phyloP scores from a whole-genome alignment of 2,113 vertebrate genomes.

The Eidolon helvum region DNA sequence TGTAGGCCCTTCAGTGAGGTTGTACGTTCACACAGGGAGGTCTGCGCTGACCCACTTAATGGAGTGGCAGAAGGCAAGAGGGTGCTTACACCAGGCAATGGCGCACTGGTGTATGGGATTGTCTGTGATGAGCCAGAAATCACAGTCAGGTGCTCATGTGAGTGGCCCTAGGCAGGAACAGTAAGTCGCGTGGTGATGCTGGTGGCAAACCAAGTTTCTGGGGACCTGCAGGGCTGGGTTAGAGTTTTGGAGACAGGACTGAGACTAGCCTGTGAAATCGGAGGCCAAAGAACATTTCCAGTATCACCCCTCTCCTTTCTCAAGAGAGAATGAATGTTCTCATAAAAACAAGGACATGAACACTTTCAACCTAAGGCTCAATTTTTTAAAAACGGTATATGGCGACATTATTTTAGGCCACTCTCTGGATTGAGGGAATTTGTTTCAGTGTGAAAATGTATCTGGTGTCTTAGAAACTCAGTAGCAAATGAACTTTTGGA shows the following conservation, averaged over 20 bases:
- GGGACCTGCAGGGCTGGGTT: fast-evolving
- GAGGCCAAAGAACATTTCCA: neutral
- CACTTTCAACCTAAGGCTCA: neutral
- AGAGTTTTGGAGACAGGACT: neutral
- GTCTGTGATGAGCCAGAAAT: neutral
- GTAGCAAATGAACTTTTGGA: neutral
- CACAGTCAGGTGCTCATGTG: fast-evolving
- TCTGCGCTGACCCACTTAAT: neutral
- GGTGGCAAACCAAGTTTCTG: fast-evolving
- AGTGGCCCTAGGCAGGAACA: neutral
- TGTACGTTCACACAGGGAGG: neutral
- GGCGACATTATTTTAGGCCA: neutral
- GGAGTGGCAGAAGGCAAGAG: too few species aligned
- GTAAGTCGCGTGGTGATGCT: too few species aligned
- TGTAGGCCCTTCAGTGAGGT: fast-evolving
- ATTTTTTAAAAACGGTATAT: neutral
- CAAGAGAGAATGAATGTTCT: neutral
- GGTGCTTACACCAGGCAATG: too few species aligned
- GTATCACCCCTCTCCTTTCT: neutral
- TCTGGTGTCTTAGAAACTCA: neutral
- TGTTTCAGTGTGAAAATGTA: neutral
- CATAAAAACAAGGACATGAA: neutral
- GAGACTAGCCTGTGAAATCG: neutral
- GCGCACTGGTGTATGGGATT: too few species aligned
- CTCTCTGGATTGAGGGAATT: neutral